Base-by-base conservation (phyloP, 1,140 invertebrate species). In the Chelonus insularis region DNA sequence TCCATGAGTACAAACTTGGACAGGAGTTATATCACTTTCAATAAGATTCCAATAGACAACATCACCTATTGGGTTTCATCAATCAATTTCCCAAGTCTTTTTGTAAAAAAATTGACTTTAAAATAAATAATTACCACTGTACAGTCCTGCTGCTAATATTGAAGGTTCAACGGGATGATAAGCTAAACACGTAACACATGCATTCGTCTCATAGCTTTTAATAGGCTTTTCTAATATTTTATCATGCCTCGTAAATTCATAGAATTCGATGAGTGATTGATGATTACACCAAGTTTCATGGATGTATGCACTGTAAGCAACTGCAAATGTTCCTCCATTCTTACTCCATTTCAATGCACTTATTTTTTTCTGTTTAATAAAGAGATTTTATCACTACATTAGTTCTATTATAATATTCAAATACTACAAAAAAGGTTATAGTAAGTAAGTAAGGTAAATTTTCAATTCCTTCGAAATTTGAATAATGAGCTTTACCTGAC, bases 261-360 rank as follows among this genome's bases (percentile, higher is more conserved):
- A 82, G 34, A 82, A 69, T 52, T 78, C 70, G 16, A 82, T 72
- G 64, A 73, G 70, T 9, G 77, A 75, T 12, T 74, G 16, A 59
- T 82, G 79, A 52, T 79, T 71, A 25, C 81, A 82, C 79, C 79
- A 82, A 4, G 70, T 71, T 54, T 77, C 73, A 48, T 82, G 80
- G 39, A 72, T 67, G 18, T 57, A 66, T 12, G 66, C 52, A 20
- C 75, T 73, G 41, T 78, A 69, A 2, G 69, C 71, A 43, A 81
- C 63, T 7, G 72, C 77, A 29, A 82, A 62, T 1, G 72, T 76
- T 64, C 79, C 78, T 23, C 81, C 80, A 52, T 71, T 75, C n/a
- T 68, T 73, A 48, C 79, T 82, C 81, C 81, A 82, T 25, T 72
- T 73, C 36, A 77, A 43, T 20, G 69, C 70, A 45, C 73, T 81